Evolutionary conservation across 1,140 invertebrate genomes (phyloP).

Genomic region (Plectus sambesii): DNA sequence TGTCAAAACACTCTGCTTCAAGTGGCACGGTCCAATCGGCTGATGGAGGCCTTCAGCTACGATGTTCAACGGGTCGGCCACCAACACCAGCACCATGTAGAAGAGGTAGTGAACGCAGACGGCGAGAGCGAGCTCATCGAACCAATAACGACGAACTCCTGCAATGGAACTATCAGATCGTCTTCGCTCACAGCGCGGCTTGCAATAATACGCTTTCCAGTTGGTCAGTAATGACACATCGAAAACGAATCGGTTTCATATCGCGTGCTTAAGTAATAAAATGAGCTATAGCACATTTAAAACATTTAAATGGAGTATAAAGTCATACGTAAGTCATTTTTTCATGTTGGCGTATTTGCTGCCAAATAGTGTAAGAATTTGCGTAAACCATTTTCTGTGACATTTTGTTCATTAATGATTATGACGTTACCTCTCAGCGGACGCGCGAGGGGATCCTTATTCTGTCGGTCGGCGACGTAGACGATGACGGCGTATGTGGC

Average conservation of each 20-base stretch:
- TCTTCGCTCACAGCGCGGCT: slow-evolving; percentile 30
- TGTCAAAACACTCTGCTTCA: slow-evolving; percentile 50
- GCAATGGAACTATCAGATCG: slow-evolving; percentile 19
- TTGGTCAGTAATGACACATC: too few species aligned
- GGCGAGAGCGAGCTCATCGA: slow-evolving; percentile 43
- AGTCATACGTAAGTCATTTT: too few species aligned
- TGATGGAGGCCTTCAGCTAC: slow-evolving; percentile 62
- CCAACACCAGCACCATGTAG: slow-evolving; percentile 52
- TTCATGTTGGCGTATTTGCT: too few species aligned
- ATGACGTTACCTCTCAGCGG: too few species aligned
- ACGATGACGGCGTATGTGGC: slow-evolving; percentile 33
- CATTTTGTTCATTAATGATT: too few species aligned
- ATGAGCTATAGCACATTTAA: too few species aligned
- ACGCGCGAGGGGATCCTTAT: slow-evolving; percentile 24
- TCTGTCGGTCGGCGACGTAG: slow-evolving; percentile 33
- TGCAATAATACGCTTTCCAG: slow-evolving; percentile 46
- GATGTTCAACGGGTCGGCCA: slow-evolving; percentile 59
- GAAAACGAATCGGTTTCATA: too few species aligned
- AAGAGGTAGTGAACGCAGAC: slow-evolving; percentile 50
- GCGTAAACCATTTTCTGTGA: too few species aligned
- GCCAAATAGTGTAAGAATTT: too few species aligned
- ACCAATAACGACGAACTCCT: slow-evolving; percentile 19
- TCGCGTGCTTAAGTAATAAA: too few species aligned
- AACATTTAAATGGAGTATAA: too few species aligned
- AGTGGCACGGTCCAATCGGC: slow-evolving; percentile 61